Evolutionary conservation across 2,113 vertebrate species (phyloP), one percentile per base, ranked within the genome.

Genomic region (Psettodes erumei): DNA sequence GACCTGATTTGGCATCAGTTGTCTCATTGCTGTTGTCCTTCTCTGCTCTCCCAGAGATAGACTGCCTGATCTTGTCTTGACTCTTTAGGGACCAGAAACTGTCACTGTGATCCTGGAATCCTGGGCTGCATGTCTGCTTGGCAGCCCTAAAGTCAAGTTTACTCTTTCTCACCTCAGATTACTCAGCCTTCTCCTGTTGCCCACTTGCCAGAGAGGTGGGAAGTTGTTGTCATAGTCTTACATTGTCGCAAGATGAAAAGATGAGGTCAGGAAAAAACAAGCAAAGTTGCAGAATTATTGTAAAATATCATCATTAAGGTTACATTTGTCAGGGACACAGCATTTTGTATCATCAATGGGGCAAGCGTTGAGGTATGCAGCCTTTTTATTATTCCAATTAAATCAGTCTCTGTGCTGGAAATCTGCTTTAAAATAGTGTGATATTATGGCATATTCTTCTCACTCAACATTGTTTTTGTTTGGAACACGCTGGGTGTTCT

Each of bases 61-160:
- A 21, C 67, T 42, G 37, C 21, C 63, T 68, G 75, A 65, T 79
- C 69, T 47, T 61, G 38, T 76, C 25, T 28, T 2, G 35, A 45
- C 74, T 81, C 84, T 71, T 78, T 28, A 37, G 75, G 85, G 77
- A 86, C 64, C 79, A 74, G 63, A 58, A 69, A 77, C 76, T 88
- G 86, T 88, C 88, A 85, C 70, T 21, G 62, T 66, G 75, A 82
- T 80, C 48, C 71, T 65, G 69, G 70, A 64, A 78, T 67, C 48
- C 35, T 8, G 56, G 61, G 71, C 61, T 77, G 77, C 71, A 71
- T 63, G 19, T 85, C 63, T 75, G 69, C 71, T 75, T 75, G 64
- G 64, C 74, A 77, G 79, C 64, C 16, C 3, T 71, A 30, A 77
- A 81, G 75, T 83, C 80, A 71, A 58, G 37, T 72, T 82, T 65